These are phyloP conservation scores for Drosophila saltans DNA, from an alignment of 1,140 invertebrate species.

Conservation along the genomic window DNA sequence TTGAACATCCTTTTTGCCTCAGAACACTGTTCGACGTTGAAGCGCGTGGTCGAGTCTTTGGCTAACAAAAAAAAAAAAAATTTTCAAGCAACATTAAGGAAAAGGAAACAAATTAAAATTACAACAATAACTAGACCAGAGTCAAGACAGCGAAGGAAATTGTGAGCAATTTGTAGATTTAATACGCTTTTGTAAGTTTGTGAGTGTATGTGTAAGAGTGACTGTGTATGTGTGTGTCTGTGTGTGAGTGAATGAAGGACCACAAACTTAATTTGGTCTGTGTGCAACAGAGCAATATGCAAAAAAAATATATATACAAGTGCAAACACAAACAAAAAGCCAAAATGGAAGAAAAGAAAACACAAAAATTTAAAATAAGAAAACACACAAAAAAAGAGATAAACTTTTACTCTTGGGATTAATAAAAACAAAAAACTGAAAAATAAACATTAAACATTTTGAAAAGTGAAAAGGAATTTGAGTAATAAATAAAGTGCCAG, in stretches of 20 bases:
- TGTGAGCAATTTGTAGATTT: conserved; percentile 76
- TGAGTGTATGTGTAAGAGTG: conserved; percentile 3
- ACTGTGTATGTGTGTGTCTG: conserved; percentile 6
- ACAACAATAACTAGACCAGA: conserved; percentile 55
- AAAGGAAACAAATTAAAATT: conserved; percentile 32
- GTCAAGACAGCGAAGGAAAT: conserved; percentile 61
- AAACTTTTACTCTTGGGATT: conserved; percentile 7
- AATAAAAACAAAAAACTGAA: conserved; percentile 27
- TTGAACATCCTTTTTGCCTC: conserved; percentile 16
- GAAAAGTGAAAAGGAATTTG: conserved; percentile 53
- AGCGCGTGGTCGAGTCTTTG: conserved; percentile 69
- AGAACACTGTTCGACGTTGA: conserved; percentile 75
- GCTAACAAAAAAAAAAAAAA: background rate
- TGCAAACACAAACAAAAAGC: conserved; percentile 36
- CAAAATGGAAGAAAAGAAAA: conserved; percentile 51
- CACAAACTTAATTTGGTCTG: conserved; percentile 28
- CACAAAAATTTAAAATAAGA: conserved; percentile 41
- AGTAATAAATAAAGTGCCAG: conserved; percentile 43
- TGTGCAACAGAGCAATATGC: conserved; percentile 43
- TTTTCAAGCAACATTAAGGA: conserved; percentile 13
- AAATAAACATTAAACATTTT: conserved; percentile 37
- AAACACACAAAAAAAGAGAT: conserved; percentile 3
- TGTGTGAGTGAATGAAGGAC: conserved; percentile 32
- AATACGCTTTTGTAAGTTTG: conserved; percentile 29
- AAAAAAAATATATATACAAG: conserved; percentile 20